Evolutionary conservation across 2,113 vertebrate species (phyloP), one percentile per base, ranked within the genome.

Genomic region (Phocoena phocoena): DNA sequence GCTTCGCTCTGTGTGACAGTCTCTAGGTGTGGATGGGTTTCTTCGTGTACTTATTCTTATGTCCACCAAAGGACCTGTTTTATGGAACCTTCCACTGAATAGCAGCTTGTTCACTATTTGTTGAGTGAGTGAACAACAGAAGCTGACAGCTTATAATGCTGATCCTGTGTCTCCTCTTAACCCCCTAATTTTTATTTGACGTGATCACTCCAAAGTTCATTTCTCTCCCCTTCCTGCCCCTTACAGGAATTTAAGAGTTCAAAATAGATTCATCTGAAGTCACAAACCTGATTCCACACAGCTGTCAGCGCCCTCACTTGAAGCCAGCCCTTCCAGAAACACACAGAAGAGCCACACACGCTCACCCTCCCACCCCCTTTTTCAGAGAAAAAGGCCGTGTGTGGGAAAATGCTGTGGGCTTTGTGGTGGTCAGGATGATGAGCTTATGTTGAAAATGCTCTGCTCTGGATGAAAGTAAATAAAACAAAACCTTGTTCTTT

Each of bases 381-480:
- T 73, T 36, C 9, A 21, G 84, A 87, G 90, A 73, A 90, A 96
- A 96, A 74, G 79, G 44, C 84, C 6, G 5, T 65, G 85, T 83
- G 70, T 38, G 65, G 88, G 55, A 74, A 89, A 95, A 70, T 0
- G 74, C 41, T 10, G 36, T 71, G 36, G 26, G 8, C 77, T 97
- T 81, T 81, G 28, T 76, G 92, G 41, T 93, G 83, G 90, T 97
- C 88, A 33, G 89, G 85, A 62, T 0, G 28, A 70, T 26, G 65
- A 68, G 63, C 93, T 77, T 86, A 47, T 91, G 88, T 67, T 98
- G 92, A 89, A 96, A 95, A 92, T 94, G 97, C 97, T 98, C 97
- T 94, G 93, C 92, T 96, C 84, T 84, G 73, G 93, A 94, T 92
- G 62, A 86, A 98, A 97, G 93, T 58, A 96, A 98, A 91, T 31